These are phyloP conservation scores for Eumerus sabulonum DNA, from an alignment of 2,888 invertebrate species.

Conservation along the genomic window DNA sequence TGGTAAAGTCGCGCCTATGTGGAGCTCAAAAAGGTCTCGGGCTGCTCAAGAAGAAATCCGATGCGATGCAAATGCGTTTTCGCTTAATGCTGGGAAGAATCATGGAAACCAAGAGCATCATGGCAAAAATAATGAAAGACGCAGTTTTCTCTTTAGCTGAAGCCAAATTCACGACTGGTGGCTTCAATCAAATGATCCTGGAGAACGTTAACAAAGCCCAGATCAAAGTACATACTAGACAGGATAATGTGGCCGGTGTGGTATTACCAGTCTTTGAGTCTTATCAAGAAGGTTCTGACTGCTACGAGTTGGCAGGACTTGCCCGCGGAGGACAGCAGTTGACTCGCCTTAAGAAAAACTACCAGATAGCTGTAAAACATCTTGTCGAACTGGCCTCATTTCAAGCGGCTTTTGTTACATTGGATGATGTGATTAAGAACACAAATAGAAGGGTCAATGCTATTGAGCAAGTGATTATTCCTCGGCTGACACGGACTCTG, in stretches of 20 bases:
- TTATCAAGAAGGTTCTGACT: slow-evolving; percentile 90
- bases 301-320: slow-evolving; percentile 95
- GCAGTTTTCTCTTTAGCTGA: slow-evolving; percentile 98
- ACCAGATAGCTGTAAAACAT: slow-evolving; percentile 94
- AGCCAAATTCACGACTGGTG: slow-evolving; percentile 97
- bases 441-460: slow-evolving; percentile 99
- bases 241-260: slow-evolving; percentile 98
- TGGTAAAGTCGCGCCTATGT: too few species aligned
- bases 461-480: slow-evolving; percentile 99
- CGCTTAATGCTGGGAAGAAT: slow-evolving; percentile 98
- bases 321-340: slow-evolving; percentile 97
- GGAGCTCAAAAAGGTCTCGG: slow-evolving; percentile 99
- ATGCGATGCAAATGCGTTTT: slow-evolving; percentile 98
- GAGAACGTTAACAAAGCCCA: slow-evolving; percentile 98
- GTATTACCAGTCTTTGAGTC: slow-evolving; percentile 91
- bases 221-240: slow-evolving; percentile 95
- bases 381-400: slow-evolving; percentile 96
- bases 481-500: slow-evolving; percentile 96
- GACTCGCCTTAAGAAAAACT: slow-evolving; percentile 96
- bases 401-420: slow-evolving; percentile 97
- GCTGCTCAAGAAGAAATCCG: slow-evolving; percentile 98
- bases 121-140: slow-evolving; percentile 95
- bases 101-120: slow-evolving; percentile 84
- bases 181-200: slow-evolving; percentile 96
- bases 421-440: slow-evolving; percentile 98